Conservation (phyloP, 2,113 vertebrate species). For the Sinocyclocheilus rhinocerous region DNA sequence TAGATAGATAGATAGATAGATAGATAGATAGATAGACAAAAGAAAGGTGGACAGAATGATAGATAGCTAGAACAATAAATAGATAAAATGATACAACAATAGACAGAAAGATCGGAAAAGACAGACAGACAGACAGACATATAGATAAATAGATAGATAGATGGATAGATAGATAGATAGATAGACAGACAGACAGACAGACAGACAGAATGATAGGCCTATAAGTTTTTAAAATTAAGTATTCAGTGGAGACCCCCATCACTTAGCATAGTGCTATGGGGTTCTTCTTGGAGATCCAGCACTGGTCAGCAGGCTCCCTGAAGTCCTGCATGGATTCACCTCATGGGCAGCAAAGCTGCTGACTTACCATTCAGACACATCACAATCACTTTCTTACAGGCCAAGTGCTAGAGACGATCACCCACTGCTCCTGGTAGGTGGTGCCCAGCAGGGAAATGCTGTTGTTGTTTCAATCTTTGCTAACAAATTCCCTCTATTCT, state of each 20-base stretch:
- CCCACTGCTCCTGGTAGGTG: conserved; percentile 34
- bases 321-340: conserved; percentile 9
- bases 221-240: neutral
- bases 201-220: neutral
- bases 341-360: no score
- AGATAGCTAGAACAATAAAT: no score
- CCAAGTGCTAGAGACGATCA: conserved; percentile 26
- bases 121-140: no score
- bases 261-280: neutral
- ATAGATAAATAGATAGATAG: neutral
- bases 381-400: conserved; percentile 44
- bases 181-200: neutral
- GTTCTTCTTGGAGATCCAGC: neutral
- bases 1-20: neutral
- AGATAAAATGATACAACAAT: no score
- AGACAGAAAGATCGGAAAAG: neutral
- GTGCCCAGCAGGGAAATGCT: conserved; percentile 10
- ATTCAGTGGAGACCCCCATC: neutral
- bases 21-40: neutral
- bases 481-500: neutral
- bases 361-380: conserved; percentile 23
- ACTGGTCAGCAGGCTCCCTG: conserved; percentile 11
- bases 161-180: neutral
- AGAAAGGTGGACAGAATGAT: no score
- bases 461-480: conserved; percentile 43